Conservation (phyloP, 2,888 invertebrate genomes). For the Drosophila diplacantha region DNA sequence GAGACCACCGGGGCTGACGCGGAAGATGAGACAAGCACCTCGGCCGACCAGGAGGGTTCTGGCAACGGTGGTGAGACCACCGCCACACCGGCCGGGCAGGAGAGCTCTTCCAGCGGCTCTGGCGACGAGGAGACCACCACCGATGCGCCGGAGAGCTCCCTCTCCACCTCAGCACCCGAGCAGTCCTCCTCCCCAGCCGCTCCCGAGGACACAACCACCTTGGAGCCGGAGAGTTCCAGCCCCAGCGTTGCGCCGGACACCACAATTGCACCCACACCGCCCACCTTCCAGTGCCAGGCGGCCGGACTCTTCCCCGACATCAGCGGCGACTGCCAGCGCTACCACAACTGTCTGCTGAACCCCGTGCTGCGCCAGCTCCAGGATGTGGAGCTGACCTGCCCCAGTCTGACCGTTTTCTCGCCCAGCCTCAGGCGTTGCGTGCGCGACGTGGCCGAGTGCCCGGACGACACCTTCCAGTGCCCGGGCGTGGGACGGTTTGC, state of each 20-base stretch:
- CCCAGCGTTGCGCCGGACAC: neutral
- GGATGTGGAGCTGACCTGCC: constrained; percentile 45
- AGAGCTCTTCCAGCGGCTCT: constrained; percentile 5
- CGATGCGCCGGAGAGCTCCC: neutral
- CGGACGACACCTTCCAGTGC: constrained; percentile 50
- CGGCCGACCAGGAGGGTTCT: neutral
- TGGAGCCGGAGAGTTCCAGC: constrained; percentile 3
- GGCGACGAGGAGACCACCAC: constrained; percentile 13
- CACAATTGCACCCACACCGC: constrained; percentile 40
- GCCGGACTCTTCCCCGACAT: constrained; percentile 49
- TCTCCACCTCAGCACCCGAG: neutral
- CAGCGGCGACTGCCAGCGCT: constrained; percentile 55
- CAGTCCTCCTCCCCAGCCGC: neutral
- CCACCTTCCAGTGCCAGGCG: constrained; percentile 46
- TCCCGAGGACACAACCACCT: constrained; percentile 20
- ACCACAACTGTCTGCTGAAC: constrained; percentile 53
- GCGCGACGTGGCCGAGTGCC: constrained; percentile 60
- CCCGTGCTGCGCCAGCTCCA: constrained; percentile 29
- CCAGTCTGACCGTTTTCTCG: constrained; percentile 51
- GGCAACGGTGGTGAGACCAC: constrained; percentile 15
- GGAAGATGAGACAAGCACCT: neutral
- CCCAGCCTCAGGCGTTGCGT: constrained; percentile 54
- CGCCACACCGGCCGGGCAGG: constrained; percentile 1
- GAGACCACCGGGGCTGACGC: neutral
- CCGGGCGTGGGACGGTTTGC: constrained; percentile 47